Evolutionary conservation across 2,797 vertebrate species (phyloP).

Genomic region (Cephalopachus bancanus): DNA sequence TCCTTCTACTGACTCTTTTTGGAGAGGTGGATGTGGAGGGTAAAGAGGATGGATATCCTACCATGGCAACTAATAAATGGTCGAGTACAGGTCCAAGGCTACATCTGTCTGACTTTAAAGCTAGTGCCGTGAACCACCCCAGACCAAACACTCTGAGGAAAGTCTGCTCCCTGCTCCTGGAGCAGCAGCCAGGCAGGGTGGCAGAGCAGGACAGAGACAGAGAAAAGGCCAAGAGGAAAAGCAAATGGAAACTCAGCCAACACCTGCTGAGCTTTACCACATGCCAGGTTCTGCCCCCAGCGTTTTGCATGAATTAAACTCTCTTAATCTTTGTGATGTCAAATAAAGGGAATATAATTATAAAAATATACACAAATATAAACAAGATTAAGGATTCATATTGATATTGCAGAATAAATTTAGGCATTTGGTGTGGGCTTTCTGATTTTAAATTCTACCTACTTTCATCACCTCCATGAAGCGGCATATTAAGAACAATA

Average conservation of each 20-base stretch:
- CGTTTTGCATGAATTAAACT: background rate
- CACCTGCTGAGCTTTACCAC: background rate
- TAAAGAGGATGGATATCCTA: background rate
- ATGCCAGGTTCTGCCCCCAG: background rate
- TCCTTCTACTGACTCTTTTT: background rate
- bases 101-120: background rate
- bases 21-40: background rate
- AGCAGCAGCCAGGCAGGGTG: background rate
- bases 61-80: background rate
- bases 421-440: background rate
- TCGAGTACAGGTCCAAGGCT: background rate
- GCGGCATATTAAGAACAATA: background rate
- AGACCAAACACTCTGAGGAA: background rate
- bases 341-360: background rate
- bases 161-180: fast-evolving
- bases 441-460: background rate
- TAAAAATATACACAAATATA: background rate
- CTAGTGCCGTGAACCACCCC: background rate
- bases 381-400: background rate
- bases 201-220: background rate
- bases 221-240: background rate
- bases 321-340: background rate
- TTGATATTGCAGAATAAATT: background rate
- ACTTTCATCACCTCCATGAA: background rate
- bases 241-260: background rate